These are phyloP conservation scores for Drosophila neotestacea DNA, from an alignment of 2,888 invertebrate species.

Conservation along the genomic window DNA sequence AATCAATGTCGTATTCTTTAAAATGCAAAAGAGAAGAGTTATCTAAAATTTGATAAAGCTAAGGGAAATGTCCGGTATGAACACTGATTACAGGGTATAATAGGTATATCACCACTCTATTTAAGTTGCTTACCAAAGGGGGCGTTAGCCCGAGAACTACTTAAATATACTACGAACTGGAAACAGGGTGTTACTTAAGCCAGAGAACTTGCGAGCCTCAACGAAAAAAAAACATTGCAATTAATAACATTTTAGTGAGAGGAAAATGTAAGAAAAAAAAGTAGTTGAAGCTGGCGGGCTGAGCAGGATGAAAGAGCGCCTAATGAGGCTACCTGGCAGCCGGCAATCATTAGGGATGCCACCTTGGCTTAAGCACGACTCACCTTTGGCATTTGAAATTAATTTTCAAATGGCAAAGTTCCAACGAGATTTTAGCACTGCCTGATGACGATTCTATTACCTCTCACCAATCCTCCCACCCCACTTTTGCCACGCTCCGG, in stretches of 20 bases:
- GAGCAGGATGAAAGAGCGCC: slow-evolving; percentile 4
- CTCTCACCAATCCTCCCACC: background rate
- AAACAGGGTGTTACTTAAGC: slow-evolving; percentile 6
- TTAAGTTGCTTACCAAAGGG: slow-evolving; percentile 15
- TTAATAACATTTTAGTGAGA: slow-evolving; percentile 35
- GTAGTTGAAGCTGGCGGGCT: background rate
- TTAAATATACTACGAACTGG: slow-evolving; percentile 26
- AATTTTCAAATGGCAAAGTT: slow-evolving; percentile 44
- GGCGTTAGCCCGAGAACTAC: slow-evolving; percentile 43
- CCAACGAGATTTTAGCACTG: slow-evolving; percentile 29
- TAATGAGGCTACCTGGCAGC: slow-evolving; percentile 45
- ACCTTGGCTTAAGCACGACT: slow-evolving; percentile 16
- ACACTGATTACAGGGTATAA: slow-evolving; percentile 1
- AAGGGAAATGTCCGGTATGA: background rate
- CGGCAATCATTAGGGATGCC: slow-evolving; percentile 38
- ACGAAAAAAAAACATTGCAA: slow-evolving; percentile 34
- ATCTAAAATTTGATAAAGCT: background rate
- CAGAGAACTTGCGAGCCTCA: slow-evolving; percentile 11
- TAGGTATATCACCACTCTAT: slow-evolving; percentile 16
- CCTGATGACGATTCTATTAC: slow-evolving; percentile 26
- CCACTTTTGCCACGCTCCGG: background rate
- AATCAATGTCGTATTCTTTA: background rate
- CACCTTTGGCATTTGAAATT: slow-evolving; percentile 45
- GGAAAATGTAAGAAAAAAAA: slow-evolving; percentile 1
- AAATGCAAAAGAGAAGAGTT: background rate